Evolutionary conservation across 2,888 invertebrate genomes (phyloP).

Genomic region (Hirtodrosophila cameraria): DNA sequence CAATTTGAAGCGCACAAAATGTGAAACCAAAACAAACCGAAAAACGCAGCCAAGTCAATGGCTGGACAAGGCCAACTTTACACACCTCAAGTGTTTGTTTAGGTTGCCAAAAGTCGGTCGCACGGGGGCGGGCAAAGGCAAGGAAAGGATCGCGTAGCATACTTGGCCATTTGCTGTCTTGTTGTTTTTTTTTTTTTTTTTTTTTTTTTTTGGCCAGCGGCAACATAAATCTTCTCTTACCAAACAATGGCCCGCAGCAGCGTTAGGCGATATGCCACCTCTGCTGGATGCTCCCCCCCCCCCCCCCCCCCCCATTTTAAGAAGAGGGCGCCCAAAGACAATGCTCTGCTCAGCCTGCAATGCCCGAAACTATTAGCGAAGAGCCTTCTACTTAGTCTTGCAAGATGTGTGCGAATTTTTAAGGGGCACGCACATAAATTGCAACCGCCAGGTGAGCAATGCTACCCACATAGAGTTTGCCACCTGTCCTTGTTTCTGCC

Average conservation of each 20-base stretch:
- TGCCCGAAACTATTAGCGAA: conserved; percentile 71
- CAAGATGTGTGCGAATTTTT: conserved; percentile 61
- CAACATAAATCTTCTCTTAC: conserved; percentile 75
- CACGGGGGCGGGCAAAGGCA: neutral
- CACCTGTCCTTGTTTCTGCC: neutral
- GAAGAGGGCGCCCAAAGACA: conserved; percentile 54
- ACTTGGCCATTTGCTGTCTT: conserved; percentile 53
- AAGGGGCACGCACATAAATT: conserved; percentile 72
- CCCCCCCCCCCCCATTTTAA: too few species aligned
- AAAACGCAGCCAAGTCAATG: conserved; percentile 66
- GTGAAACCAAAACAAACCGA: conserved; percentile 75
- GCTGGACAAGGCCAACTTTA: conserved; percentile 72
- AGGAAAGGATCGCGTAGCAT: conserved; percentile 1
- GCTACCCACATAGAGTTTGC: conserved; percentile 10
- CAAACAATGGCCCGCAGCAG: conserved; percentile 57
- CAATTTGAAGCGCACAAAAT: conserved; percentile 70
- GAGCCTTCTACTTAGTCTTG: conserved; percentile 24
- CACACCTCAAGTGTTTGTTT: conserved; percentile 80
- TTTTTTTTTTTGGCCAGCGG: conserved; percentile 59
- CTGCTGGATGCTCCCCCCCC: neutral
- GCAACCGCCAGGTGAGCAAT: conserved; percentile 71
- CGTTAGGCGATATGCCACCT: conserved; percentile 25
- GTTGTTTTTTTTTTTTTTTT: conserved; percentile 30
- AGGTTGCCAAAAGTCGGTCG: conserved; percentile 57
- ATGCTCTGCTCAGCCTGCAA: conserved; percentile 20